A percentile compares a stretch with the other conserved stretches of the same genome.
Evolutionary conservation across 2,797 vertebrate species (phyloP).

Genomic region (Enteromius unitaeniatus): DNA sequence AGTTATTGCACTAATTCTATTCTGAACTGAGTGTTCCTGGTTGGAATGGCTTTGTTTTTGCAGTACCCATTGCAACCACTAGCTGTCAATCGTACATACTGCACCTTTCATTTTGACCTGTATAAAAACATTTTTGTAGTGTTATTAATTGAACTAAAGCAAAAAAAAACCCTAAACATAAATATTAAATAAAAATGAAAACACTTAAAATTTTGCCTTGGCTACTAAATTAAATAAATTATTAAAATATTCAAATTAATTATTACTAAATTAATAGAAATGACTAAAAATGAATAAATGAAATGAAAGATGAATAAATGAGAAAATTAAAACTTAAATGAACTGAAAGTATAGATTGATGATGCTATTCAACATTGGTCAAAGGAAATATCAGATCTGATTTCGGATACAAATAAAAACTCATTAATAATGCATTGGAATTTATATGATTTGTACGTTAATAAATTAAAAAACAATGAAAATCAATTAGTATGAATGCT

Average conservation of each 20-base stretch:
- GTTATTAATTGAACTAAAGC: not conserved
- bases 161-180: not conserved
- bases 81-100: no score
- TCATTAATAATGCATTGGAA: not conserved
- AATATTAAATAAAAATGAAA: not conserved
- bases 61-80: no score
- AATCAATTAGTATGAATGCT: not conserved
- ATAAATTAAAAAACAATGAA: not conserved
- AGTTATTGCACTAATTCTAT: no score
- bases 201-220: not conserved
- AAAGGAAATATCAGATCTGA: not conserved
- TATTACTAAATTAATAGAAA: not conserved
- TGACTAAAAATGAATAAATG: not conserved
- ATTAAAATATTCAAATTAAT: not conserved
- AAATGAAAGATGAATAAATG: not conserved
- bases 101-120: no score
- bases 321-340: not conserved
- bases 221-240: not conserved
- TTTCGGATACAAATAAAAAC: no score
- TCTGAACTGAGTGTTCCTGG: no score
- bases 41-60: no score
- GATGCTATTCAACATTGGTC: not conserved
- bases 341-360: slow-evolving; percentile 7
- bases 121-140: no score
- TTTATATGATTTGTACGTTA: not conserved